Evolutionary conservation across 2,797 vertebrate genomes (phyloP), one percentile per base, ranked within the genome.

Genomic region (Pelobates cultripes): DNA sequence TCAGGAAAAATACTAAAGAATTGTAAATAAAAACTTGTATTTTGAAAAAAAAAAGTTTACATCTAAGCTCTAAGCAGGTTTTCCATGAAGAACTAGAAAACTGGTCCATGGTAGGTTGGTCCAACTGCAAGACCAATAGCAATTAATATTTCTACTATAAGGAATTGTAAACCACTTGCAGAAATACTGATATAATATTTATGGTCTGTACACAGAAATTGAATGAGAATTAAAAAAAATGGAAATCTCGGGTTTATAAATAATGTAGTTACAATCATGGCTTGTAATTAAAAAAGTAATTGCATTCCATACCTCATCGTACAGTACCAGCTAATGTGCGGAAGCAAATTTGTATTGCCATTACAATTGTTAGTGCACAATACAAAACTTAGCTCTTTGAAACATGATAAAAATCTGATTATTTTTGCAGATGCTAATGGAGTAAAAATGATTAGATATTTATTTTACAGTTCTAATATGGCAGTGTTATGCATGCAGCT

Each of bases 241-340:
- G 7, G 70, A 71, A 71, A 51, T 71, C 43, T 3, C 4, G 45
- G 17, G 8, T 53, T 71, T 71, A 71, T 71, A 71, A 71, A 71
- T 71, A 71, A 71, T 71, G 70, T 47, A 71, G 70, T 28, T 51
- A 12, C n/a, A 71, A 43, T 71, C 45, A 53, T 71, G 45, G 17
- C 15, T 71, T 71, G 15, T 71, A 71, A 71, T 71, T 71, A 71
- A 71, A 51, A 71, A 51, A 71, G 44, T 47, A 71, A 71, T 71
- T 71, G 45, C n/a, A 53, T 53, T 70, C 68, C 42, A 70, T 70
- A 70, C 42, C 43, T 70, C 68, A 70, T 45, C 45, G 68, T 70
- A 70, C 28, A 43, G 42, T 43, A 44, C 17, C n/a, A 71, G 44
- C 15, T 71, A 28, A 71, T 53, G 45, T 71, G 70, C 44, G 45